phyloP scores from a whole-genome alignment of 2,888 invertebrate species.

The Chrysodeixis includens region DNA sequence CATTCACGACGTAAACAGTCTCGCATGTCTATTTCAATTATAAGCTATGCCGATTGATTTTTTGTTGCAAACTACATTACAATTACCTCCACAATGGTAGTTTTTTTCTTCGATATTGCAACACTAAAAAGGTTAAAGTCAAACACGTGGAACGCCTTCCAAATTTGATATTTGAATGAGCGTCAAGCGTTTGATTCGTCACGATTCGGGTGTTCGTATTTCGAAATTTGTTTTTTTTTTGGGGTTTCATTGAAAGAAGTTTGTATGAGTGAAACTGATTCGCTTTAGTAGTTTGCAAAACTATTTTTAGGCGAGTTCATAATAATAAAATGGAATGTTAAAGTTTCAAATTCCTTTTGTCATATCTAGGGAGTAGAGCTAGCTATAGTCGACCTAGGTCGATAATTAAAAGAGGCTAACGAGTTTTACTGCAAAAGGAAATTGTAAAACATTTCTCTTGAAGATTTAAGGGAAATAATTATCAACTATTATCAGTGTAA shows the following conservation, averaged over 20 bases:
- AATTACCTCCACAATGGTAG: slow-evolving; percentile 75
- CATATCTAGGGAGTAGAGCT: too few species aligned
- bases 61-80: slow-evolving; percentile 78
- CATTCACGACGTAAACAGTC: slow-evolving; percentile 69
- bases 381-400: too few species aligned
- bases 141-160: slow-evolving; percentile 83
- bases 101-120: slow-evolving; percentile 81
- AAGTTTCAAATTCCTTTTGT: too few species aligned
- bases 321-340: too few species aligned
- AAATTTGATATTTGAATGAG: slow-evolving; percentile 76
- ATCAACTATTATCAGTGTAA: too few species aligned
- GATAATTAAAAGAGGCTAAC: too few species aligned
- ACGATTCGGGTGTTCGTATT: slow-evolving; percentile 74
- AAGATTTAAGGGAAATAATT: too few species aligned
- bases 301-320: not conserved
- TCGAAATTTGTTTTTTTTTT: slow-evolving; percentile 71
- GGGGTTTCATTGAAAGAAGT: slow-evolving; percentile 33
- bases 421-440: too few species aligned
- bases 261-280: slow-evolving; percentile 31
- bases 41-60: slow-evolving; percentile 65
- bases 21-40: slow-evolving; percentile 75
- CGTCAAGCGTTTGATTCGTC: slow-evolving; percentile 73
- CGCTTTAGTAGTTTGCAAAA: slow-evolving; percentile 20
- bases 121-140: slow-evolving; percentile 75
- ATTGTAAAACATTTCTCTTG: too few species aligned